These are phyloP conservation scores for Frankliniella fusca DNA, from an alignment of 2,888 invertebrate species.

Conservation along the genomic window DNA sequence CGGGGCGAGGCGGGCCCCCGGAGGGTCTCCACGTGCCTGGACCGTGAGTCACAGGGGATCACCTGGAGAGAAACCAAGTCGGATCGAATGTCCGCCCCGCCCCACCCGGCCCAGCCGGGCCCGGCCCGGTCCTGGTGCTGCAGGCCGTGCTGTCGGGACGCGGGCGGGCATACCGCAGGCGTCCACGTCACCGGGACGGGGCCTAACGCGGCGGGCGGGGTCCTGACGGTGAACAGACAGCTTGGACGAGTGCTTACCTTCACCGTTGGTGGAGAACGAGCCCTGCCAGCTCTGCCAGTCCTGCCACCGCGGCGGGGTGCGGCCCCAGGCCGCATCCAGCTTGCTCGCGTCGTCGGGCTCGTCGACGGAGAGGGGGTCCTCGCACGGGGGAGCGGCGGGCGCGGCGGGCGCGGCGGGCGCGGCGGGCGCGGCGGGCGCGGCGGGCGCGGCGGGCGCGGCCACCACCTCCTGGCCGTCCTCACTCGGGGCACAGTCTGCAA, in stretches of 20 bases:
- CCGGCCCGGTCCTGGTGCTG: too few relatives aligned
- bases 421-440: too few relatives aligned
- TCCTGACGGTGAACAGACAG: too few relatives aligned
- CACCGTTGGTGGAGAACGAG: constrained; percentile 77
- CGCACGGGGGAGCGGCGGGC: neutral
- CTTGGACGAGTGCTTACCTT: constrained; percentile 58
- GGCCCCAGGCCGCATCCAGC: neutral
- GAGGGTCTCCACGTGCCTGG: neutral
- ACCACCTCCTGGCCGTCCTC: constrained; percentile 1
- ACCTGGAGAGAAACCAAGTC: constrained; percentile 8
- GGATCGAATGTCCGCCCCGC: neutral
- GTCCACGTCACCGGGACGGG: too few relatives aligned
- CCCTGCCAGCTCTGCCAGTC: constrained; percentile 48
- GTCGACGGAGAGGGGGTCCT: constrained; percentile 1
- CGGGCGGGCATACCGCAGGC: too few relatives aligned
- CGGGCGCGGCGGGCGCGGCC: too few relatives aligned
- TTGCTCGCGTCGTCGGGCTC: neutral
- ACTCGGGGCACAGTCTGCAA: constrained; percentile 2
- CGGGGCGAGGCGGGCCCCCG: neutral
- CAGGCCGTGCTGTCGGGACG: too few relatives aligned
- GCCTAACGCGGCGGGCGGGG: too few relatives aligned
- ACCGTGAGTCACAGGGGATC: constrained; percentile 3
- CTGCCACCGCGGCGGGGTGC: constrained; percentile 8
- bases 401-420: too few relatives aligned
- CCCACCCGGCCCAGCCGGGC: too few relatives aligned